These are phyloP conservation scores for Sebastes itinus DNA, from an alignment of 2,797 vertebrate genomes.

Conservation along the genomic window DNA sequence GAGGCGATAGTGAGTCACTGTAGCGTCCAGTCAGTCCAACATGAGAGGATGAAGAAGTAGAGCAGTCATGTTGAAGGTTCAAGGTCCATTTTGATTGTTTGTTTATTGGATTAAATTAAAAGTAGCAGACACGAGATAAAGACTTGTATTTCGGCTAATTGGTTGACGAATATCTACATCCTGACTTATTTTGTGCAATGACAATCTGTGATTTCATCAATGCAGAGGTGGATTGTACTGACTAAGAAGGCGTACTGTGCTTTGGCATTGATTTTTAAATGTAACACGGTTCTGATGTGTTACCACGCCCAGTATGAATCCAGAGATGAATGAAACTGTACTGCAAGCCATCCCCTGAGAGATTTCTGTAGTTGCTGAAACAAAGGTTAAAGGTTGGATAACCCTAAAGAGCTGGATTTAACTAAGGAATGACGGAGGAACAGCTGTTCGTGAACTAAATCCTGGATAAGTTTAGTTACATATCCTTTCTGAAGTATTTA, in stretches of 20 bases:
- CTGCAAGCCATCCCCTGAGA: neutral
- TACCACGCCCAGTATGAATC: neutral
- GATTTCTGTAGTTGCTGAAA: neutral
- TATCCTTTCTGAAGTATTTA: neutral
- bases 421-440: neutral
- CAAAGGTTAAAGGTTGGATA: neutral
- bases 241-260: neutral
- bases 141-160: no score
- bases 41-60: neutral
- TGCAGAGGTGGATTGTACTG: neutral
- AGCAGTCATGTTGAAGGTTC: no score
- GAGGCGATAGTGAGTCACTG: neutral
- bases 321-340: neutral
- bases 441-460: no score
- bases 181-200: no score
- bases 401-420: accelerated
- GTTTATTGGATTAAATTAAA: no score
- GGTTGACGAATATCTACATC: neutral
- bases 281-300: neutral
- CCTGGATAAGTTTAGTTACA: neutral
- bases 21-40: neutral
- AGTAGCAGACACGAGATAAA: no score
- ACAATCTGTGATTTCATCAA: neutral
- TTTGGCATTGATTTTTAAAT: neutral
- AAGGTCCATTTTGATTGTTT: no score